These are phyloP conservation scores for Ctenoplectra terminalis DNA, from an alignment of 1,140 invertebrate genomes.

Conservation along the genomic window DNA sequence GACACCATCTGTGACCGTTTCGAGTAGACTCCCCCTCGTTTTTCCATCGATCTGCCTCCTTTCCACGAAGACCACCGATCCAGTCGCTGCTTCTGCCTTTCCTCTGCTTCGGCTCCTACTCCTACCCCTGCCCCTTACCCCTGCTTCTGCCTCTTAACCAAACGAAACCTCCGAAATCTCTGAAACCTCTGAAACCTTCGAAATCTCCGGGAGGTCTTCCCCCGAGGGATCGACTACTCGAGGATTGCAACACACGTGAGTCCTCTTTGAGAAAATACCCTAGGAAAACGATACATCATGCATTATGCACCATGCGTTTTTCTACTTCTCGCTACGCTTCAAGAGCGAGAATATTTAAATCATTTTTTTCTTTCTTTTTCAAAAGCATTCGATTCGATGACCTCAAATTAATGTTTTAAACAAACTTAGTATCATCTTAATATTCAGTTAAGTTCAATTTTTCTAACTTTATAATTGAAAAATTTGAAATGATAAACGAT, in stretches of 20 bases:
- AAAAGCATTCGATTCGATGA: too few species aligned
- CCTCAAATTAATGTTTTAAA: too few species aligned
- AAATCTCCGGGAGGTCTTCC: constrained; percentile 73
- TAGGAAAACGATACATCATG: constrained; percentile 28
- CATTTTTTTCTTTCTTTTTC: background rate
- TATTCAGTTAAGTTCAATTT: too few species aligned
- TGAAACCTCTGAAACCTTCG: constrained; percentile 38
- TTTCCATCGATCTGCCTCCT: constrained; percentile 61
- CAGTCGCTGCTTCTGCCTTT: background rate
- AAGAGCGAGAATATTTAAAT: background rate
- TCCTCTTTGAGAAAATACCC: constrained; percentile 45
- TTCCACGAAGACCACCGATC: constrained; percentile 51
- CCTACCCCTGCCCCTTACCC: background rate
- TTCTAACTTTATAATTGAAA: too few species aligned
- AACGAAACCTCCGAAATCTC: constrained; percentile 47
- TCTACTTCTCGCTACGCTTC: background rate
- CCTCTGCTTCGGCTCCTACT: too few species aligned
- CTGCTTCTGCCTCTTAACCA: background rate
- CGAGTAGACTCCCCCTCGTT: constrained; percentile 47
- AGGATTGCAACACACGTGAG: constrained; percentile 65
- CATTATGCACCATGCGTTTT: background rate
- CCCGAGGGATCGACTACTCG: constrained; percentile 47
- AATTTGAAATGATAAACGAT: too few species aligned
- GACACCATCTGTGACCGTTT: constrained; percentile 73
- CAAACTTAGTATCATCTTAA: too few species aligned